phyloP scores from a whole-genome alignment of 2,113 vertebrate genomes.

The Morone chrysops region DNA sequence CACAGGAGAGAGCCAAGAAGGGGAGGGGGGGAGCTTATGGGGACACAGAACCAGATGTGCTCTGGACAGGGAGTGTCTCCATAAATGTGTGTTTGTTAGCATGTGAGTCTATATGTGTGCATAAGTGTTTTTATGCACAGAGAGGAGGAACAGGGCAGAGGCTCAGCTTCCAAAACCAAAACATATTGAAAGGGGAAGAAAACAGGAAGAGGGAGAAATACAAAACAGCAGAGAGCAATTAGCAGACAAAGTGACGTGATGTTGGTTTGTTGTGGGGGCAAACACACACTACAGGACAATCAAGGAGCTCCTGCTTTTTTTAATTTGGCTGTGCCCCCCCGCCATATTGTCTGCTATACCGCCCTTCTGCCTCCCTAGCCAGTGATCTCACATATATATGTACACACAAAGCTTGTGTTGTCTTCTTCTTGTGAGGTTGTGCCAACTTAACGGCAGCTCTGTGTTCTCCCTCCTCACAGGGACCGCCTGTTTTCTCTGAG shows the following conservation, averaged over 20 bases:
- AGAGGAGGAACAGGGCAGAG: conserved; percentile 34
- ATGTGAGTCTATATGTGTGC: conserved; percentile 34
- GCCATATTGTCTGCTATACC: conserved; percentile 55
- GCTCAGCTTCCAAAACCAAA: conserved; percentile 60
- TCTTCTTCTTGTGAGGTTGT: conserved; percentile 62
- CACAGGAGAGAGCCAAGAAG: neutral
- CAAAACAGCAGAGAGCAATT: conserved; percentile 79
- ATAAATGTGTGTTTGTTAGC: conserved; percentile 30
- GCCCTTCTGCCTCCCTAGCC: conserved; percentile 41
- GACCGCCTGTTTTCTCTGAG: conserved; percentile 69
- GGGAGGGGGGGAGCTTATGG: no score
- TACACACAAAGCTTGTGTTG: conserved; percentile 69
- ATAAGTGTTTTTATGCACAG: conserved; percentile 40
- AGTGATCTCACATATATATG: conserved; percentile 52
- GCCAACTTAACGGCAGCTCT: conserved; percentile 65
- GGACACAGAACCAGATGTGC: conserved; percentile 56
- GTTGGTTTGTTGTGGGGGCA: conserved; percentile 15
- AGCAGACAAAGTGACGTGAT: conserved; percentile 71
- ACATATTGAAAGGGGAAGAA: conserved; percentile 67
- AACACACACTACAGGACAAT: conserved; percentile 20
- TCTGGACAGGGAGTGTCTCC: conserved; percentile 26
- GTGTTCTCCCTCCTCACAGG: conserved; percentile 68
- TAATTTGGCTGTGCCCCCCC: conserved; percentile 54
- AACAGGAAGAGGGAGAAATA: conserved; percentile 81
- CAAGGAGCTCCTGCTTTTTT: conserved; percentile 57